Evolutionary conservation across 2,113 vertebrate genomes (phyloP), one percentile per base, ranked within the genome.

Genomic region (Callaeas wilsoni): DNA sequence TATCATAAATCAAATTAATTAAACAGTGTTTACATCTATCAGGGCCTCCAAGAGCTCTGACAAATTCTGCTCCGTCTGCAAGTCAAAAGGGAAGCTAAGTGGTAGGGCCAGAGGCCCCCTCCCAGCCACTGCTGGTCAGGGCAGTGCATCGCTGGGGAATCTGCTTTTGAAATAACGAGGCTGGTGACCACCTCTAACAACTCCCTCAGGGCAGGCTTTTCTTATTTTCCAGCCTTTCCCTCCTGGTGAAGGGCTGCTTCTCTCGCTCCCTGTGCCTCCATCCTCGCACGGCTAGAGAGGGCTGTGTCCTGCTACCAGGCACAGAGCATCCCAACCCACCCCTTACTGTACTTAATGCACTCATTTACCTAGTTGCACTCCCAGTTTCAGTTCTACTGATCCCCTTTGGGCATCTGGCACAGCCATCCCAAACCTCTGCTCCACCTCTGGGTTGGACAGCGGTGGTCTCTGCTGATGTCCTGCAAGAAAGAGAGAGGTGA

Each of bases 1-100:
- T 71, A 88, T 35, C 39, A 64, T 94, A 95, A 93, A 95, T 95
- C 83, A 86, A 91, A 96, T 95, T 93, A 94, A 94, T 93, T 93
- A 90, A 94, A 81, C 7, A 60, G 68, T 68, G 76, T 82, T 95
- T 94, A 75, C 64, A 62, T 79, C 73, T 92, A 81, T 70, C 73
- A 69, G 73, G 73, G 69, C 26, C 46, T 92, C 73, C 69, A 92
- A 60, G 74, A 91, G 25, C 47, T 84, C 81, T 74, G 74, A 78
- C 32, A 68, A 86, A 63, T 88, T 77, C 90, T 90, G 46, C 27
- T 52, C 75, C 32, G 21, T 41, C 60, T 90, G 41, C 59, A 73
- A 92, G 73, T 77, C 25, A 27, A 67, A 88, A 83, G 41, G 10
- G 32, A 84, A 77, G 56, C 7, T 68, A 10, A 59, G 41, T 16